Conservation (phyloP, 2,113 vertebrate genomes). For the Pyxicephalus adspersus region DNA sequence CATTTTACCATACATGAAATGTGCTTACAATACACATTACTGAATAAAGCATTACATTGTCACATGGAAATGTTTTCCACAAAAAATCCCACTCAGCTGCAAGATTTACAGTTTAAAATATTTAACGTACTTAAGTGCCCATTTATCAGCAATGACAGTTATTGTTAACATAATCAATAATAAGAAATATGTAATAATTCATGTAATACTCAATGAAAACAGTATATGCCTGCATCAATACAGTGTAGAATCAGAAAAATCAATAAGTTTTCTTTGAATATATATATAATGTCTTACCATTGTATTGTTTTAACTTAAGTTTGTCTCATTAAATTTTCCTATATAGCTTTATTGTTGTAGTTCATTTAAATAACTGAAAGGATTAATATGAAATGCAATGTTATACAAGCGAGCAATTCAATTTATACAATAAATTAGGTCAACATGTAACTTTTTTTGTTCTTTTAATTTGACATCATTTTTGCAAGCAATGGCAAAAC, state of each 20-base stretch:
- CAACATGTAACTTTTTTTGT: not conserved
- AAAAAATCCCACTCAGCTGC: not conserved
- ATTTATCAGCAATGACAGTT: constrained; percentile 85
- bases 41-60: too few relatives aligned
- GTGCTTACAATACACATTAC: too few relatives aligned
- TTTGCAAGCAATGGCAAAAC: not conserved
- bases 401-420: not conserved
- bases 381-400: not conserved
- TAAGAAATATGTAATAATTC: constrained; percentile 83
- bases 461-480: constrained; percentile 2
- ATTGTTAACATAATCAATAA: constrained; percentile 81
- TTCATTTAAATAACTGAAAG: not conserved
- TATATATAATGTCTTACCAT: constrained; percentile 73
- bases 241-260: constrained; percentile 80
- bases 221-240: constrained; percentile 73
- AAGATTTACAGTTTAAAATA: constrained; percentile 78
- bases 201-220: constrained; percentile 78
- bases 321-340: not conserved
- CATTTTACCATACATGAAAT: too few relatives aligned
- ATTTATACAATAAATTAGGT: too few relatives aligned
- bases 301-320: constrained; percentile 70
- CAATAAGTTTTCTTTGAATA: constrained; percentile 79
- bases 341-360: not conserved
- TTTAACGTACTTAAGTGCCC: constrained; percentile 79
- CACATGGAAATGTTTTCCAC: not conserved